Conservation (phyloP, 2,888 invertebrate genomes). For the Dyspetes luteomarginatus region DNA sequence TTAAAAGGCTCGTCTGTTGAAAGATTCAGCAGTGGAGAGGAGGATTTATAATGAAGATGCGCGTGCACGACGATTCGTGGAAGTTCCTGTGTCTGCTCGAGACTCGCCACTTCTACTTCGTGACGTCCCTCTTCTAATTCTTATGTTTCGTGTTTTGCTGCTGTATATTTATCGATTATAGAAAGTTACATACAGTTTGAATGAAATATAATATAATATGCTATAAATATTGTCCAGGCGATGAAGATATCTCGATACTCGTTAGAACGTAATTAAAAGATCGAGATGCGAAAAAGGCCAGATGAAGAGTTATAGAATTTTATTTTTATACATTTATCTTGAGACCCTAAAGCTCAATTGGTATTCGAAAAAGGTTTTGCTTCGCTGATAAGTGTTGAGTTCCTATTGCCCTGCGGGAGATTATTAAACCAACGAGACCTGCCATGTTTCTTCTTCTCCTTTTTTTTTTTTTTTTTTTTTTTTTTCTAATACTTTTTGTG, state of each 20-base stretch:
- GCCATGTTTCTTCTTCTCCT: no score
- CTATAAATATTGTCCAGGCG: conserved; percentile 41
- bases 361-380: conserved; percentile 4
- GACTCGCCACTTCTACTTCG: conserved; percentile 39
- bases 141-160: not conserved
- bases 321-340: conserved; percentile 3
- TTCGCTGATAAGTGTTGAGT: not conserved
- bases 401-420: conserved; percentile 18
- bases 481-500: not conserved
- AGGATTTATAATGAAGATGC: conserved; percentile 77
- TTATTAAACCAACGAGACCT: not conserved
- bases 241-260: conserved; percentile 54
- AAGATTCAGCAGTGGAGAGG: conserved; percentile 66
- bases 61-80: conserved; percentile 77
- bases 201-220: not conserved
- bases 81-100: conserved; percentile 63
- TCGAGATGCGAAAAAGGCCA: not conserved
- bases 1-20: conserved; percentile 38
- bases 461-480: conserved; percentile 11
- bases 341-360: conserved; percentile 3
- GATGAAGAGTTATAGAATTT: conserved; percentile 6
- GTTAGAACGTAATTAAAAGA: conserved; percentile 51
- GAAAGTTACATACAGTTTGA: not conserved
- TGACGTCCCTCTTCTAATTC: conserved; percentile 7
- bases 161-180: not conserved